Conservation (phyloP, 2,888 invertebrate genomes). For the Nomada flava region DNA sequence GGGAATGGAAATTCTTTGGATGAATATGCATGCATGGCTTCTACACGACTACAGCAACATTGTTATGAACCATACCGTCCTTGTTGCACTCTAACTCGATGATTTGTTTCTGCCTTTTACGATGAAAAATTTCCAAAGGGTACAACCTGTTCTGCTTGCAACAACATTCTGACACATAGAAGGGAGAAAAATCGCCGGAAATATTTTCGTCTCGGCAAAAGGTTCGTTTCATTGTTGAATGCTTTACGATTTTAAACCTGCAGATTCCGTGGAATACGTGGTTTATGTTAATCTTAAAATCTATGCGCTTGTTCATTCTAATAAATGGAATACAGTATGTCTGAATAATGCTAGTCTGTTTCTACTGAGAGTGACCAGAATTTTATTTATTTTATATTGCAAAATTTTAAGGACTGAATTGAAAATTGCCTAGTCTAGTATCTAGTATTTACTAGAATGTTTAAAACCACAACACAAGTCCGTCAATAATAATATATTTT, state of each 20-base stretch:
- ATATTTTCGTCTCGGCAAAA: conserved; percentile 26
- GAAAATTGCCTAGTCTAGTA: too few relatives aligned
- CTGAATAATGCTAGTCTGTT: conserved; percentile 21
- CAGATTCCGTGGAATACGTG: not conserved
- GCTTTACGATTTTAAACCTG: conserved; percentile 15
- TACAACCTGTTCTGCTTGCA: conserved; percentile 30
- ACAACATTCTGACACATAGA: conserved; percentile 23
- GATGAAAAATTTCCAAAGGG: conserved; percentile 47
- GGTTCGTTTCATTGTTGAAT: conserved; percentile 24
- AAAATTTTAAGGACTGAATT: too few relatives aligned
- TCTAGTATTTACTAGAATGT: too few relatives aligned
- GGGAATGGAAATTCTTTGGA: conserved; percentile 39
- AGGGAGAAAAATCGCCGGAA: conserved; percentile 25
- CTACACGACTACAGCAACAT: conserved; percentile 39
- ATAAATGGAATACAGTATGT: not conserved
- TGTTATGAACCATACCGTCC: conserved; percentile 19
- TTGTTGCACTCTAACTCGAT: conserved; percentile 43
- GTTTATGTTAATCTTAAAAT: conserved; percentile 26
- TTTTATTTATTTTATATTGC: too few relatives aligned
- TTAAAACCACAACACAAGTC: too few relatives aligned
- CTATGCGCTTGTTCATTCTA: conserved; percentile 1
- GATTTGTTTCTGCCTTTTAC: conserved; percentile 48
- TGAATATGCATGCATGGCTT: conserved; percentile 46
- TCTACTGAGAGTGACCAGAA: not conserved
- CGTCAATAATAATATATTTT: too few relatives aligned